A percentile compares a stretch with the other conserved stretches of the same genome.
These are phyloP conservation scores for Onychomys arenicola DNA, from an alignment of 2,797 vertebrate genomes.

Conservation along the genomic window DNA sequence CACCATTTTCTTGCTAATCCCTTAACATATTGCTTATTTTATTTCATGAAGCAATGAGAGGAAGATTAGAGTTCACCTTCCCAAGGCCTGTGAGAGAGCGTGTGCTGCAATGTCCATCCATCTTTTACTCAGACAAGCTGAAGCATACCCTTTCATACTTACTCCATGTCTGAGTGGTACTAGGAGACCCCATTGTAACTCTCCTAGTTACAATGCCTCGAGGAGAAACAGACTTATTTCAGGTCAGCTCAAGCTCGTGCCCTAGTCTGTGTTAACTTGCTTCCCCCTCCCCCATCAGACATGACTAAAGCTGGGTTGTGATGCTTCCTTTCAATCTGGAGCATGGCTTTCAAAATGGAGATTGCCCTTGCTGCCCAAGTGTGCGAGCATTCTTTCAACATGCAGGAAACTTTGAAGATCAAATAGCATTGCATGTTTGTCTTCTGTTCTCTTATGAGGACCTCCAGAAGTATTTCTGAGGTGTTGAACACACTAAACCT, in stretches of 20 bases:
- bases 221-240: constrained; percentile 13
- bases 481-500: neutral
- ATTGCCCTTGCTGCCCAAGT: constrained; percentile 24
- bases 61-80: neutral
- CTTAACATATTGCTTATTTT: neutral
- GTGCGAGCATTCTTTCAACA: neutral
- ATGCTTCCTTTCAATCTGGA: constrained; percentile 39
- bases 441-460: neutral
- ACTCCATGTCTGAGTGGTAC: neutral
- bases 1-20: neutral
- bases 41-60: neutral
- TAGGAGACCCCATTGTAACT: neutral
- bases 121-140: neutral
- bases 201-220: neutral
- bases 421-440: constrained; percentile 6
- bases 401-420: neutral
- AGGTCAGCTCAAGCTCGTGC: neutral
- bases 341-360: too few species aligned
- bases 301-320: neutral
- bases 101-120: neutral
- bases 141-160: neutral
- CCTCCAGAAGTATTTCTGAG: constrained; percentile 7
- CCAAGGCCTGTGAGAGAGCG: neutral
- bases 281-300: neutral
- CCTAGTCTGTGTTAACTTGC: constrained; percentile 15